Base-by-base conservation (phyloP, 37 sponge, comb jelly and placozoan species). In the Eunapius fragilis region DNA sequence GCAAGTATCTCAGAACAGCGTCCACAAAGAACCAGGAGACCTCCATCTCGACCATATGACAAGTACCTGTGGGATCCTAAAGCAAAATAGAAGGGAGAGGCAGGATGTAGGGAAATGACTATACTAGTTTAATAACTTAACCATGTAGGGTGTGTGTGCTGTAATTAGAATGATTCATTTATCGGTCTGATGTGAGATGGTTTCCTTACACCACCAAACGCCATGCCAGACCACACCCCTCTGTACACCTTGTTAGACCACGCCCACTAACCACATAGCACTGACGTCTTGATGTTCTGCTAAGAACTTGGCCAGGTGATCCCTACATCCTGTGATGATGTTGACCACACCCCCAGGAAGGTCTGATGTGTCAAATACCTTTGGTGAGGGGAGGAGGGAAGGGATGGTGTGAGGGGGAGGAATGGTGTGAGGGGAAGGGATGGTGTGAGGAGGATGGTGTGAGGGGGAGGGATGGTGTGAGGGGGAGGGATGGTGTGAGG, bases 341-440 rank as follows among this genome's bases (percentile, higher is more conserved):
- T 98, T 98, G 68, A 98, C 96, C 85, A 98, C 99, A 76, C 99
- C 99, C 41, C 99, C 99, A 50, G 99, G 99, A 3, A 98, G 84
- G 74, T 98, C 99, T n/a, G 97, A 97, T 22, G 97, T 97, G 67
- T 95, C 97, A 87, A 98, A 97, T 47, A 98, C 96, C 97, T 96
- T 71, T 11, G 49, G n/a, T 0, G 68, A 35, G 6, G 14, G 58
- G 22, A 58, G 58, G 58, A 58, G 58, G 17, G 58, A 13, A 17
- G 58, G 58, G 58, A 19, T 58, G 1, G 17, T 13, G 58, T 58
- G 58, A 11, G 58, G 58, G 58, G 41, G 41, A 11, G 58, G 58
- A 17, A 17, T 12, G 41, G 41, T 3, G 41, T 41, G 41, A 2
- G 6, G 22, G 58, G 1, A 17, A 58, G 58, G 58, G 14, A n/a